phyloP scores from a whole-genome alignment of 2,888 invertebrate species.

The Drosophila macrospina region DNA sequence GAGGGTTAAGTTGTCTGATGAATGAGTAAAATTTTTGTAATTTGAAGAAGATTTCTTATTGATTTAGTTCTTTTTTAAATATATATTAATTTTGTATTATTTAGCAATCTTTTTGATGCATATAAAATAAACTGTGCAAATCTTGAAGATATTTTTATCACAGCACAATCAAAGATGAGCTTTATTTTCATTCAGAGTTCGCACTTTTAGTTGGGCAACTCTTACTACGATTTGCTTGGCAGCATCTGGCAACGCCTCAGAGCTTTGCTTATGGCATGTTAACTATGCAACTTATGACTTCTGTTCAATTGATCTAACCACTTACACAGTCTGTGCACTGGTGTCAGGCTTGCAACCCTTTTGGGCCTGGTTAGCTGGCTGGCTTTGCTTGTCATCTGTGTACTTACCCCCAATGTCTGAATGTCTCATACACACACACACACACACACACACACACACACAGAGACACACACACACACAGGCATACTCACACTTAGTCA shows the following conservation, averaged over 20 bases:
- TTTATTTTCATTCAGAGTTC: too few species aligned
- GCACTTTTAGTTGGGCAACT: too few species aligned
- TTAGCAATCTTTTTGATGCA: too few species aligned
- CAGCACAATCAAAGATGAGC: too few species aligned
- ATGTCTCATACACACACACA: constrained; percentile 21
- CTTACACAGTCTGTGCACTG: constrained; percentile 17
- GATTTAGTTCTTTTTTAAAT: too few species aligned
- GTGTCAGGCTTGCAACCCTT: constrained; percentile 47
- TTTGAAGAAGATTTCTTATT: too few species aligned
- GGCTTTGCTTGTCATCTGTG: constrained; percentile 59
- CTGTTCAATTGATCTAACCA: constrained; percentile 49
- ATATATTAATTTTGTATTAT: too few species aligned
- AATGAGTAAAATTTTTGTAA: too few species aligned
- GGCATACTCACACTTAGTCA: constrained; percentile 7
- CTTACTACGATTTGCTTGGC: not conserved
- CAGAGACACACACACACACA: constrained; percentile 8
- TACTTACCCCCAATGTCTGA: constrained; percentile 51
- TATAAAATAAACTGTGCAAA: too few species aligned
- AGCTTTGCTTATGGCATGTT: constrained; percentile 52
- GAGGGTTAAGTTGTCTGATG: too few species aligned
- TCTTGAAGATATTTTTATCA: too few species aligned
- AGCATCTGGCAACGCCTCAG: constrained; percentile 39
- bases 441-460: constrained; percentile 13
- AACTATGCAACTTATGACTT: constrained; percentile 53
- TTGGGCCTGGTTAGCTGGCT: constrained; percentile 15